phyloP scores from a whole-genome alignment of 2,888 invertebrate species.

The Netelia virgata region DNA sequence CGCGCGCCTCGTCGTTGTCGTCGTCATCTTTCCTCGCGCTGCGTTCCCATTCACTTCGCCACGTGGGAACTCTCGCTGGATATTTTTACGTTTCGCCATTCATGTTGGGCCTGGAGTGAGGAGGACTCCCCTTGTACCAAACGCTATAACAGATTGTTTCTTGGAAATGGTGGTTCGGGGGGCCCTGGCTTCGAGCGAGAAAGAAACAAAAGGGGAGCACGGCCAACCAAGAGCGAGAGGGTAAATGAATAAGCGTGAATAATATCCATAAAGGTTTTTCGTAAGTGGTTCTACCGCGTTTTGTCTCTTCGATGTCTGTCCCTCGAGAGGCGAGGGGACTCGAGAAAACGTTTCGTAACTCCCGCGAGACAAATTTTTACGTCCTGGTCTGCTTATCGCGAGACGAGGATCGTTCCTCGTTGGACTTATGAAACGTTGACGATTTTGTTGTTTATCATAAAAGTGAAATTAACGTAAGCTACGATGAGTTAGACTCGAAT shows the following conservation, averaged over 20 bases:
- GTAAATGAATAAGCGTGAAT: slow-evolving; percentile 77
- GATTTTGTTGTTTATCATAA: too few species aligned
- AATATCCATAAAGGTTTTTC: slow-evolving; percentile 79
- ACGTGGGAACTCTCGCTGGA: slow-evolving; percentile 82
- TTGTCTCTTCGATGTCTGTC: slow-evolving; percentile 79
- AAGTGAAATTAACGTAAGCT: too few species aligned
- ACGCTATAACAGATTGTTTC: slow-evolving; percentile 83
- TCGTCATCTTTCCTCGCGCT: slow-evolving; percentile 42
- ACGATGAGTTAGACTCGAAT: too few species aligned
- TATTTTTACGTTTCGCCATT: slow-evolving; percentile 84
- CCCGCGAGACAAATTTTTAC: slow-evolving; percentile 29
- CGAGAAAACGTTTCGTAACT: slow-evolving; percentile 45
- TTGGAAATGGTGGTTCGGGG: slow-evolving; percentile 75
- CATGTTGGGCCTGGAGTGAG: slow-evolving; percentile 77
- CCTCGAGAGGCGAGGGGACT: slow-evolving; percentile 19
- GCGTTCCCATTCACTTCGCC: slow-evolving; percentile 80
- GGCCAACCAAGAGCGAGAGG: background rate
- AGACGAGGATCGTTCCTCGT: background rate
- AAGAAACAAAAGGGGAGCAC: slow-evolving; percentile 53
- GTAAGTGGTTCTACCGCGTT: slow-evolving; percentile 77
- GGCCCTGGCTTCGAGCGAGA: slow-evolving; percentile 63
- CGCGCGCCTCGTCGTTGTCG: slow-evolving; percentile 65
- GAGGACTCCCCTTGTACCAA: slow-evolving; percentile 3
- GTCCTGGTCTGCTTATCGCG: background rate
- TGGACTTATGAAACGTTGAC: too few species aligned